A percentile compares a stretch with the other conserved stretches of the same genome.
These are phyloP conservation scores for Fragum fragum DNA, from an alignment of 2,888 invertebrate genomes.

Conservation along the genomic window DNA sequence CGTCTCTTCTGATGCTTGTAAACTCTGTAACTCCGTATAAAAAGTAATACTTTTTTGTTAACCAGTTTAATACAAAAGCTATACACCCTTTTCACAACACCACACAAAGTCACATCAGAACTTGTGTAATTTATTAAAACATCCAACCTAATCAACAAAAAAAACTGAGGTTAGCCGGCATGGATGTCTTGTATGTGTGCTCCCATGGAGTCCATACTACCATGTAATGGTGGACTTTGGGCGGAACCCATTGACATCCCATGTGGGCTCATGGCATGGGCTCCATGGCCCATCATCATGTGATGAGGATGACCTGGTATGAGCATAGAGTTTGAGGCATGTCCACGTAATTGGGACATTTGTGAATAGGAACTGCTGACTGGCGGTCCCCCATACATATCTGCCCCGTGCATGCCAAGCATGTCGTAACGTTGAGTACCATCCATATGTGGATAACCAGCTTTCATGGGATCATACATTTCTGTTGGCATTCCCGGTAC, in stretches of 20 bases:
- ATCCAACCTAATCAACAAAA: slow-evolving; percentile 37
- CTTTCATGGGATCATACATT: slow-evolving; percentile 84
- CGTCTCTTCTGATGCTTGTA: slow-evolving; percentile 10
- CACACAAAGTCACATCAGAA: slow-evolving; percentile 45
- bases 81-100: slow-evolving; percentile 64
- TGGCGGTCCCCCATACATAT: slow-evolving; percentile 85
- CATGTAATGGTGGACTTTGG: slow-evolving; percentile 87
- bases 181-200: slow-evolving; percentile 86
- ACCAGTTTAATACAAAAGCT: slow-evolving; percentile 55
- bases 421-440: slow-evolving; percentile 81
- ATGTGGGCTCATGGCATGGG: slow-evolving; percentile 86
- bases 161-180: slow-evolving; percentile 76
- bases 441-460: slow-evolving; percentile 83
- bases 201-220: slow-evolving; percentile 85
- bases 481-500: slow-evolving; percentile 82
- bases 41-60: slow-evolving; percentile 40
- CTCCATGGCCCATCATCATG: slow-evolving; percentile 87
- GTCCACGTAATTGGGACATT: slow-evolving; percentile 87
- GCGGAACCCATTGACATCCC: slow-evolving; percentile 86
- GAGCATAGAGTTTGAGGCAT: slow-evolving; percentile 88
- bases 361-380: slow-evolving; percentile 85
- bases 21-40: slow-evolving; percentile 25
- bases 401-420: slow-evolving; percentile 83
- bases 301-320: slow-evolving; percentile 88
- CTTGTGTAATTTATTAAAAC: slow-evolving; percentile 36